These are phyloP conservation scores for Drosophila pachea DNA, from an alignment of 1,140 invertebrate species.

Conservation along the genomic window DNA sequence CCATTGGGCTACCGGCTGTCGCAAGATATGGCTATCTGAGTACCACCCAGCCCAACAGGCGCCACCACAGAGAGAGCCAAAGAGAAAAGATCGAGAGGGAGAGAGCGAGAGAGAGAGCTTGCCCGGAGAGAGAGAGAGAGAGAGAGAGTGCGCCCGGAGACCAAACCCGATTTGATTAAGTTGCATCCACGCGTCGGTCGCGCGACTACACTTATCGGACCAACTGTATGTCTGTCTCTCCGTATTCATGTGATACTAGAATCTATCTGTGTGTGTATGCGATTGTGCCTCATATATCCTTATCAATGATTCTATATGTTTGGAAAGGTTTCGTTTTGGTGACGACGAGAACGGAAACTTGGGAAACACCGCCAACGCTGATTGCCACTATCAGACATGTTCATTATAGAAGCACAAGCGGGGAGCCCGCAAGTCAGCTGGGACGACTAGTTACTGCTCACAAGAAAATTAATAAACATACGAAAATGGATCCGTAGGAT, in stretches of 20 bases:
- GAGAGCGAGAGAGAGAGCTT: constrained; percentile 15
- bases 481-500: no score
- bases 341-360: constrained; percentile 36
- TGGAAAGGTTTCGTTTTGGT: constrained; percentile 46
- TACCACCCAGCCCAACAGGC: constrained; percentile 53
- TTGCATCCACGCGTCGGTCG: constrained; percentile 64
- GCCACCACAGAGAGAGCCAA: constrained; percentile 21
- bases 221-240: constrained; percentile 34
- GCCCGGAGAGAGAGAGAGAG: constrained; percentile 11
- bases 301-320: constrained; percentile 55
- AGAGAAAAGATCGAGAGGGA: neutral
- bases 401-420: constrained; percentile 6
- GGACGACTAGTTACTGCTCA: neutral
- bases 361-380: constrained; percentile 41
- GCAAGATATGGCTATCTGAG: constrained; percentile 71
- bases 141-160: constrained; percentile 13
- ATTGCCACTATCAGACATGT: constrained; percentile 46
- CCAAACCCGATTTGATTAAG: constrained; percentile 69
- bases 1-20: constrained; percentile 51
- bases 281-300: constrained; percentile 44
- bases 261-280: constrained; percentile 5
- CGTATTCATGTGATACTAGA: neutral
- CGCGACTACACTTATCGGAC: constrained; percentile 69
- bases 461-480: neutral
- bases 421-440: neutral